Evolutionary conservation across 1,140 invertebrate species (phyloP).

Genomic region (Leptonema lineaticorne): DNA sequence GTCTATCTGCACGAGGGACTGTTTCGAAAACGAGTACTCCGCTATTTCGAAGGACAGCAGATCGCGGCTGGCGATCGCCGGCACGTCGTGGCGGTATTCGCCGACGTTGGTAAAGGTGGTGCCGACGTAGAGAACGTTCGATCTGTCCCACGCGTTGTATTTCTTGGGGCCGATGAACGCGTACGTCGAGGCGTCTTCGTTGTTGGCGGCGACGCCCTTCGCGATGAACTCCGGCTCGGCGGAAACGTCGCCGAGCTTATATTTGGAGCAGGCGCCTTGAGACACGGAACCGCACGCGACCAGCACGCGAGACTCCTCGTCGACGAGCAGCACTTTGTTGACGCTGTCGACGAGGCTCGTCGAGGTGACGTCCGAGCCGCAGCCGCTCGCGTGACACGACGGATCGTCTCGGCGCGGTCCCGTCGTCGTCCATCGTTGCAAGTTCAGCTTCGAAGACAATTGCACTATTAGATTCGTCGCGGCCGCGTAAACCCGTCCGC

Average conservation of each 20-base stretch:
- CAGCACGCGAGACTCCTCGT: conserved; percentile 75
- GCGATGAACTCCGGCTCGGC: conserved; percentile 72
- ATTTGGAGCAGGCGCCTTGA: conserved; percentile 87
- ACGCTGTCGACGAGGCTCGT: conserved; percentile 77
- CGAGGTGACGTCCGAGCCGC: conserved; percentile 64
- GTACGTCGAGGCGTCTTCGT: conserved; percentile 86
- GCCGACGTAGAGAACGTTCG: conserved; percentile 89
- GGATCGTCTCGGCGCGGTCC: conserved; percentile 83
- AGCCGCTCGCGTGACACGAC: conserved; percentile 83
- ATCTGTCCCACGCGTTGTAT: conserved; percentile 72
- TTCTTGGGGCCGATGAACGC: conserved; percentile 92
- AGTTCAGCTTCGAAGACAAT: conserved; percentile 70
- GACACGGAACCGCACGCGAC: conserved; percentile 86
- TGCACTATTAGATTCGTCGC: conserved; percentile 84
- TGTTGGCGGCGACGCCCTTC: conserved; percentile 85
- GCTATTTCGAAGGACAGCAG: conserved; percentile 76
- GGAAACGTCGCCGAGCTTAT: conserved; percentile 80
- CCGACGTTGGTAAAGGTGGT: conserved; percentile 92
- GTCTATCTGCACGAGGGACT: conserved; percentile 86
- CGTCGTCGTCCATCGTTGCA: conserved; percentile 67
- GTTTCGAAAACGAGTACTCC: conserved; percentile 82
- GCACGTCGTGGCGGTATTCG: conserved; percentile 90
- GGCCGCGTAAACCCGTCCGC: conserved; percentile 70
- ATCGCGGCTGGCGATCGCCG: conserved; percentile 85
- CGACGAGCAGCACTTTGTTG: conserved; percentile 90